Evolutionary conservation across 2,797 vertebrate genomes (phyloP).

Genomic region (Melanotaenia pygmaea): DNA sequence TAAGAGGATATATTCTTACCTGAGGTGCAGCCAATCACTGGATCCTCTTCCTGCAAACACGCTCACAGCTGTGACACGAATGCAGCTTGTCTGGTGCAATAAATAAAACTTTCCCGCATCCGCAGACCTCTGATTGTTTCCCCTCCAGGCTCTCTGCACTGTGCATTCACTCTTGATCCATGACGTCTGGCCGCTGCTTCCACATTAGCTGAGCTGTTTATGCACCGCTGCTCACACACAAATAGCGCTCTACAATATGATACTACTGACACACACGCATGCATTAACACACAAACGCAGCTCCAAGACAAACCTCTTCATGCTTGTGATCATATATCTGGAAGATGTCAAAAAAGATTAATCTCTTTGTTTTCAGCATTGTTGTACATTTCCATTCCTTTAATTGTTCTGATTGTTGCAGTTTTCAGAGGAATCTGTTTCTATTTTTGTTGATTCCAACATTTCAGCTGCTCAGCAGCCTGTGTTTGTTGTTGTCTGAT

Average conservation of each 20-base stretch:
- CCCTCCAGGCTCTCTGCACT: neutral
- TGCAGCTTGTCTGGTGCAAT: neutral
- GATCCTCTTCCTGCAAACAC: too few species aligned
- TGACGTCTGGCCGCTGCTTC: slow-evolving; percentile 55
- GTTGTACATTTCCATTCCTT: too few species aligned
- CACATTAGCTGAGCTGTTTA: slow-evolving; percentile 43
- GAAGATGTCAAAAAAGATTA: neutral
- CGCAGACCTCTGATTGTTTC: slow-evolving; percentile 30
- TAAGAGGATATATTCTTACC: neutral
- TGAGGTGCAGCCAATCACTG: neutral
- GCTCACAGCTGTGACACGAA: neutral
- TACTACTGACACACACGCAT: slow-evolving; percentile 32
- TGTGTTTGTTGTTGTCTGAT: too few species aligned
- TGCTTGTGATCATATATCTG: neutral
- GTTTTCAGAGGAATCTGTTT: too few species aligned
- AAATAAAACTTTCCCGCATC: neutral
- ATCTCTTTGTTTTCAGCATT: neutral
- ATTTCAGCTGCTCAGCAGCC: too few species aligned
- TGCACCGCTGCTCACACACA: slow-evolving; percentile 62
- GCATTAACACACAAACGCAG: neutral
- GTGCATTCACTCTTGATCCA: slow-evolving; percentile 50
- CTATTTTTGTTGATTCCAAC: too few species aligned
- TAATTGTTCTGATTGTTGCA: too few species aligned
- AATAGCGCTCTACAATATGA: slow-evolving; percentile 55
- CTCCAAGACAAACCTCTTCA: neutral